These are phyloP conservation scores for silkworm (Bombyx mori) DNA, from an alignment of 1,140 invertebrate genomes.

Conservation along the genomic window DNA sequence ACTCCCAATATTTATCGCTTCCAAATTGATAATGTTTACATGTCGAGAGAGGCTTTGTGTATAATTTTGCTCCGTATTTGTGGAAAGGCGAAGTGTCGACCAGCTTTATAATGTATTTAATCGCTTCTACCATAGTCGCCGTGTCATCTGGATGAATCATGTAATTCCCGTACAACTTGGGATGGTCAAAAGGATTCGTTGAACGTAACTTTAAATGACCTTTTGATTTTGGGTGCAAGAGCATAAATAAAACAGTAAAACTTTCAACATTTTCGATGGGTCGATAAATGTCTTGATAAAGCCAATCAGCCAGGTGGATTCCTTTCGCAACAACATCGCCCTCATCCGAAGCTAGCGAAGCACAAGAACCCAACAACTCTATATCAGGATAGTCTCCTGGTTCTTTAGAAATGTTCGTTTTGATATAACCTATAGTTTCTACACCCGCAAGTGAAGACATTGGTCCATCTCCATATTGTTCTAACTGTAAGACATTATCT, in stretches of 20 bases:
- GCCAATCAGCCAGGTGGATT: slow-evolving; percentile 70
- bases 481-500: slow-evolving; percentile 58
- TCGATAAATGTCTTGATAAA: slow-evolving; percentile 73
- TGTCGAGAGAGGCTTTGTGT: slow-evolving; percentile 73
- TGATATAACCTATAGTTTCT: slow-evolving; percentile 77
- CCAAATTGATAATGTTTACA: slow-evolving; percentile 71
- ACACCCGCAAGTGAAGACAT: slow-evolving; percentile 73
- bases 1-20: slow-evolving; percentile 81
- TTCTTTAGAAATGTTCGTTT: slow-evolving; percentile 72
- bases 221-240: slow-evolving; percentile 81
- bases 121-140: slow-evolving; percentile 77
- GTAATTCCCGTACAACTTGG: slow-evolving; percentile 83
- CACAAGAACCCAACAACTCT: slow-evolving; percentile 72
- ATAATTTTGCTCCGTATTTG: slow-evolving; percentile 72
- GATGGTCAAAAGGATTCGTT: slow-evolving; percentile 81
- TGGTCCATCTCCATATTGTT: slow-evolving; percentile 68
- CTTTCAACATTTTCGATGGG: slow-evolving; percentile 74
- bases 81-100: slow-evolving; percentile 74
- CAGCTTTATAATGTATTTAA: slow-evolving; percentile 76
- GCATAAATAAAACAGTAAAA: slow-evolving; percentile 79
- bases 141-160: slow-evolving; percentile 77
- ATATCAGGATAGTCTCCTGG: slow-evolving; percentile 74
- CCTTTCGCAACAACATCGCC: slow-evolving; percentile 72
- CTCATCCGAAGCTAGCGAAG: slow-evolving; percentile 75
- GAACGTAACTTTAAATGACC: slow-evolving; percentile 78